Conservation (phyloP, 2,797 vertebrate genomes). For the Leptoclinus maculatus region DNA sequence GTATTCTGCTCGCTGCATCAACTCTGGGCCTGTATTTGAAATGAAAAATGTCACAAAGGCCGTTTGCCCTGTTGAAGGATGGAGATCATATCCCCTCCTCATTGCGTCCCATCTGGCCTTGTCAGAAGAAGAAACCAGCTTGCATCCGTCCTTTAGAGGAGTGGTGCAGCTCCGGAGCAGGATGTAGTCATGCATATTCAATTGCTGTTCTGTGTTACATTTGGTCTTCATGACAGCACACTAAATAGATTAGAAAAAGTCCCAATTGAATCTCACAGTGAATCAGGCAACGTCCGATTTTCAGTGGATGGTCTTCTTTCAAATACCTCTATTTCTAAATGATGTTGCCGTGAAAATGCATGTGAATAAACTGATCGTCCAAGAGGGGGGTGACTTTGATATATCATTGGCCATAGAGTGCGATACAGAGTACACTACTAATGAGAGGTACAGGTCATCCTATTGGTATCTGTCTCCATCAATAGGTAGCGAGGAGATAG, state of each 20-base stretch:
- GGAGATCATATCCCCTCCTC: slow-evolving; percentile 57
- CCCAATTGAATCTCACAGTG: neutral
- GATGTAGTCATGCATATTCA: slow-evolving; percentile 63
- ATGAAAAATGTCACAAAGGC: slow-evolving; percentile 50
- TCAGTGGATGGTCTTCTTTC: neutral
- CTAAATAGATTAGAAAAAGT: slow-evolving; percentile 3
- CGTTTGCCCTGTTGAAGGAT: slow-evolving; percentile 47
- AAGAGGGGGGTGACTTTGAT: slow-evolving; percentile 41
- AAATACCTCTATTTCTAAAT: neutral
- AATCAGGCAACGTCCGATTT: neutral
- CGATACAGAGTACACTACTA: slow-evolving; percentile 29
- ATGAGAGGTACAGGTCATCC: slow-evolving; percentile 44
- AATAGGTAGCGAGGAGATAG: slow-evolving; percentile 36
- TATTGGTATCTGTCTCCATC: slow-evolving; percentile 49
- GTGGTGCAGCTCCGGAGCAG: slow-evolving; percentile 56
- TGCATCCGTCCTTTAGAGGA: slow-evolving; percentile 52
- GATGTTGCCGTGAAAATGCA: neutral
- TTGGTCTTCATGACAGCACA: slow-evolving; percentile 6
- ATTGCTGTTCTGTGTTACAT: slow-evolving; percentile 21
- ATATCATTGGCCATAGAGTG: slow-evolving; percentile 19
- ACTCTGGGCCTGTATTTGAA: slow-evolving; percentile 66
- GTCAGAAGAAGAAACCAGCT: slow-evolving; percentile 63
- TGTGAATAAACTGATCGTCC: neutral
- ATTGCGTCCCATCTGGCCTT: slow-evolving; percentile 64
- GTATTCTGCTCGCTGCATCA: slow-evolving; percentile 65